These are phyloP conservation scores for Monomorium pharaonis DNA, from an alignment of 1,140 invertebrate species.

Conservation along the genomic window DNA sequence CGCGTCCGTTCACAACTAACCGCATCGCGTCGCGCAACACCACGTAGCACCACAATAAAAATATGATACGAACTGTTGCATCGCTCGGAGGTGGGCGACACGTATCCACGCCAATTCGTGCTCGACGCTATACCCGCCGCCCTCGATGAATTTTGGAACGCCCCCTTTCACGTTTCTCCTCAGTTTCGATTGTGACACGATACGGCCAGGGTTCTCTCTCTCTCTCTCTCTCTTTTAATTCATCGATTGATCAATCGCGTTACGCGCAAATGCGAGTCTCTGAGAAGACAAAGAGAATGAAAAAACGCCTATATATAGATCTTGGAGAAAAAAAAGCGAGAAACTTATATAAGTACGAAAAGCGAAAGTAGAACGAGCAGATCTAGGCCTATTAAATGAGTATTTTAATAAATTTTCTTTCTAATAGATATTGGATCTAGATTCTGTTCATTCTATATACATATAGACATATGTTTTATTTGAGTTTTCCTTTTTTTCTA, in stretches of 20 bases:
- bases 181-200: not conserved
- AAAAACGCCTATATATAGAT: not conserved
- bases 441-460: too few relatives aligned
- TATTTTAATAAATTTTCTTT: too few relatives aligned
- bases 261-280: too few relatives aligned
- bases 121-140: not conserved
- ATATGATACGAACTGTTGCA: not conserved
- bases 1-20: not conserved
- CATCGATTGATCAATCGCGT: too few relatives aligned
- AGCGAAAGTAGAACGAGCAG: not conserved
- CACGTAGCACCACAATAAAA: not conserved
- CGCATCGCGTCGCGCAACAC: not conserved
- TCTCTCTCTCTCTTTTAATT: not conserved
- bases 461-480: too few relatives aligned
- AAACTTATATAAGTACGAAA: not conserved
- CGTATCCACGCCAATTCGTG: not conserved
- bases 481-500: too few relatives aligned
- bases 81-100: not conserved
- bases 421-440: not conserved
- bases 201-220: not conserved
- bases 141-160: not conserved
- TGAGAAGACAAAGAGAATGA: too few relatives aligned
- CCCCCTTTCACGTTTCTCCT: not conserved
- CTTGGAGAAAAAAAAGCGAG: not conserved
- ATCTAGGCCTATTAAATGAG: not conserved